Evolutionary conservation across 2,797 vertebrate species (phyloP).

Genomic region (Gobio occitaniae): DNA sequence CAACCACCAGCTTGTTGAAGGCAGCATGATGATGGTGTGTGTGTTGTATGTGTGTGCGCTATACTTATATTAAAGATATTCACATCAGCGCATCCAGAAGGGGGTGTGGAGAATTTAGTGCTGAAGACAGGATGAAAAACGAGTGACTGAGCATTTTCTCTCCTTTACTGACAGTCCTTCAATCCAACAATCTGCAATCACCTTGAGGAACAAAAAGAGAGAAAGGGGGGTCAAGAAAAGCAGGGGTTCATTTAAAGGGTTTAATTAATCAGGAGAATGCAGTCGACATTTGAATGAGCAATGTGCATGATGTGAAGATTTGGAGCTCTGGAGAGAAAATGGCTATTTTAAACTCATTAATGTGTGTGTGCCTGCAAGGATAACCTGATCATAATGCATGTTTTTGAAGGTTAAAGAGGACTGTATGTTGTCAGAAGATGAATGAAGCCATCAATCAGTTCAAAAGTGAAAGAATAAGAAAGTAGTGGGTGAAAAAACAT

Average conservation of each 20-base stretch:
- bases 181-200: slow-evolving; percentile 59
- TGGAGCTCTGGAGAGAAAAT: slow-evolving; percentile 14
- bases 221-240: not conserved
- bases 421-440: slow-evolving; percentile 22
- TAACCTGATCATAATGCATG: slow-evolving; percentile 23
- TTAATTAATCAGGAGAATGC: slow-evolving; percentile 15
- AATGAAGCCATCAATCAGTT: slow-evolving; percentile 30
- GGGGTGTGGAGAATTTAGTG: slow-evolving; percentile 53
- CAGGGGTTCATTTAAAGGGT: slow-evolving; percentile 28
- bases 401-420: slow-evolving; percentile 46
- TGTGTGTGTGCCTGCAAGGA: slow-evolving; percentile 12
- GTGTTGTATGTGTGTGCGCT: slow-evolving; percentile 34
- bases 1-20: not conserved
- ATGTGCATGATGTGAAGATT: slow-evolving; percentile 16
- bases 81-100: slow-evolving; percentile 33
- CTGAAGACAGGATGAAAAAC: slow-evolving; percentile 58
- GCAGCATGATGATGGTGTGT: not conserved
- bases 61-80: slow-evolving; percentile 39
- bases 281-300: not conserved
- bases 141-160: slow-evolving; percentile 48
- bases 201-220: slow-evolving; percentile 44
- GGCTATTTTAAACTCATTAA: slow-evolving; percentile 16
- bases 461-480: slow-evolving; percentile 7
- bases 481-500: not conserved
- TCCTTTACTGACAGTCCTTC: slow-evolving; percentile 48